These are phyloP conservation scores for Mantis religiosa DNA, from an alignment of 2,888 invertebrate species.

Conservation along the genomic window DNA sequence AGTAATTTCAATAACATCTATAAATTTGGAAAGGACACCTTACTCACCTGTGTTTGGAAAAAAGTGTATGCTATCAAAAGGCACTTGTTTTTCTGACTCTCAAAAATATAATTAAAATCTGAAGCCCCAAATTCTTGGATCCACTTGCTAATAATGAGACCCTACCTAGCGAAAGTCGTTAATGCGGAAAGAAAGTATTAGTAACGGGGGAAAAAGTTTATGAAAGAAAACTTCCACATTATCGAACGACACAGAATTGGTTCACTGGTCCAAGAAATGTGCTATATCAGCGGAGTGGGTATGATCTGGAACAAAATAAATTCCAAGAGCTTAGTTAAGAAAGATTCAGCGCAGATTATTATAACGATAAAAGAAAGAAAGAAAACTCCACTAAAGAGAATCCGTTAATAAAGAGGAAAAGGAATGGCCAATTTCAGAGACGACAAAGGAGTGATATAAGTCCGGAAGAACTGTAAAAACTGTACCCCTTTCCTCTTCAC, in stretches of 20 bases:
- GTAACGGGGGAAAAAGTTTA: not conserved
- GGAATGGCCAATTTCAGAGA: not conserved
- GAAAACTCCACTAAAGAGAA: not conserved
- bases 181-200: not conserved
- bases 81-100: too few species aligned
- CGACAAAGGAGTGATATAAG: not conserved
- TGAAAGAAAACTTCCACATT: not conserved
- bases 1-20: too few species aligned
- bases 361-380: not conserved
- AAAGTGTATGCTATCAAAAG: too few species aligned
- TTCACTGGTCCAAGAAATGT: not conserved
- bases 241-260: not conserved
- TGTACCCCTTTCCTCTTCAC: not conserved
- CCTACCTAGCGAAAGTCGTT: not conserved
- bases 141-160: not conserved
- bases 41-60: too few species aligned
- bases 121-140: not conserved
- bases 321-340: not conserved
- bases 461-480: not conserved
- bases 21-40: too few species aligned
- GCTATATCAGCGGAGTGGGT: not conserved
- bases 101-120: not conserved
- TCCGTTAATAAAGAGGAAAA: not conserved
- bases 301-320: not conserved
- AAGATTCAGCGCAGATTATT: not conserved